Conservation (phyloP, 2,113 vertebrate species). For the Aegithalos caudatus region DNA sequence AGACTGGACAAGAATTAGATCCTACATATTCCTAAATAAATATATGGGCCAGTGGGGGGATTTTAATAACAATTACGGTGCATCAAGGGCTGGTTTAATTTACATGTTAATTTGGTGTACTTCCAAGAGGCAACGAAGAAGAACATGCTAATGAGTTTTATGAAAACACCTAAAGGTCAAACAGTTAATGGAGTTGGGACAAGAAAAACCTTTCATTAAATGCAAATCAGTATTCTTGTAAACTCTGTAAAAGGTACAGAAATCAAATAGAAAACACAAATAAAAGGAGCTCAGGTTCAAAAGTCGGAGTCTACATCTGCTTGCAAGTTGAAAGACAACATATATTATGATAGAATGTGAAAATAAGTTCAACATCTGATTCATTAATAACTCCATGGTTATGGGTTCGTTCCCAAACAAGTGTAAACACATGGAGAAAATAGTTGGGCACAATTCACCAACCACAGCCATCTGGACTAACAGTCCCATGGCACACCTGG, state of each 20-base stretch:
- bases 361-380: not conserved
- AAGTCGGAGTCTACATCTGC: not conserved
- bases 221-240: not conserved
- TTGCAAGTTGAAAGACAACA: not conserved
- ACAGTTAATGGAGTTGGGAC: slow-evolving; percentile 48
- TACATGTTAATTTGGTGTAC: slow-evolving; percentile 56
- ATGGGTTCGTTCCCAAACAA: not conserved
- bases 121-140: slow-evolving; percentile 44
- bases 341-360: not conserved
- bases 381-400: not conserved
- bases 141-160: slow-evolving; percentile 57
- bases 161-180: slow-evolving; percentile 54
- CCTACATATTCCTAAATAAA: not conserved
- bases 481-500: not conserved
- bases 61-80: slow-evolving; percentile 6
- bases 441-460: not conserved
- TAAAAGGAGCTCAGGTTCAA: not conserved
- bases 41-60: not conserved
- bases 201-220: slow-evolving; percentile 46
- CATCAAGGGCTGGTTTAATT: slow-evolving; percentile 53
- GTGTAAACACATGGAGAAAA: not conserved
- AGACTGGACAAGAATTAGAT: not conserved
- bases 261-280: not conserved
- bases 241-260: not conserved
- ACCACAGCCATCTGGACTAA: not conserved